A percentile compares a stretch with the other conserved stretches of the same genome.
Conservation (phyloP, 2,888 invertebrate genomes). For the Lepidochrysops patricia region DNA sequence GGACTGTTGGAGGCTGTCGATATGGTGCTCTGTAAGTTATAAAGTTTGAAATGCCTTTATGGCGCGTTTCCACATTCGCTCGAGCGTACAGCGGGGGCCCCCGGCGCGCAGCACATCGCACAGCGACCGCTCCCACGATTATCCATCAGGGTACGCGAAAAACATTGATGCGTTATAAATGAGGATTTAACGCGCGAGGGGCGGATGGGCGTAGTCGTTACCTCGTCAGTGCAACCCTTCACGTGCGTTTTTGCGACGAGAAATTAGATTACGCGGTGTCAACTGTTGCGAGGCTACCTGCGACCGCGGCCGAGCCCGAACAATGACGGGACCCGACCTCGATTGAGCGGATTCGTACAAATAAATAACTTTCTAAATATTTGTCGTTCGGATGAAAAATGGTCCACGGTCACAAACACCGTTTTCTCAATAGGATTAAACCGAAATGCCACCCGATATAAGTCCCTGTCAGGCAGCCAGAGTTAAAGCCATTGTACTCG, state of each 20-base stretch:
- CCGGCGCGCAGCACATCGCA: constrained; percentile 60
- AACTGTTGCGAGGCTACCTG: constrained; percentile 25
- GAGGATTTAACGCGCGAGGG: constrained; percentile 53
- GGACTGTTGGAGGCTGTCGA: constrained; percentile 83
- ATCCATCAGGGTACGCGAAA: constrained; percentile 28
- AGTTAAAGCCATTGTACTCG: constrained; percentile 47
- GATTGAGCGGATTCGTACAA: constrained; percentile 61
- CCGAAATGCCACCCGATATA: constrained; percentile 58
- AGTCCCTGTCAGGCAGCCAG: constrained; percentile 37
- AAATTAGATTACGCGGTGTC: constrained; percentile 35
- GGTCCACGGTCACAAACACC: constrained; percentile 48
- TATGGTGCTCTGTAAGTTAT: constrained; percentile 76
- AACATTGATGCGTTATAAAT: constrained; percentile 45
- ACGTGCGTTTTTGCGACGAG: constrained; percentile 31
- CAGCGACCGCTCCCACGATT: constrained; percentile 43
- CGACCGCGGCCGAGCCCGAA: not conserved
- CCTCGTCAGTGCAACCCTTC: constrained; percentile 48
- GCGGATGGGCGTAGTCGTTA: constrained; percentile 50
- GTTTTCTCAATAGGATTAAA: constrained; percentile 66
- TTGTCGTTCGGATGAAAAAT: constrained; percentile 71
- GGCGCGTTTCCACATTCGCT: constrained; percentile 68
- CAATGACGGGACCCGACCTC: constrained; percentile 33
- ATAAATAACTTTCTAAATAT: constrained; percentile 68
- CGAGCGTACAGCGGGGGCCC: constrained; percentile 55
- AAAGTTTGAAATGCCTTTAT: constrained; percentile 74